phyloP scores from a whole-genome alignment of 1,140 invertebrate species.

The Apolygus lucorum region DNA sequence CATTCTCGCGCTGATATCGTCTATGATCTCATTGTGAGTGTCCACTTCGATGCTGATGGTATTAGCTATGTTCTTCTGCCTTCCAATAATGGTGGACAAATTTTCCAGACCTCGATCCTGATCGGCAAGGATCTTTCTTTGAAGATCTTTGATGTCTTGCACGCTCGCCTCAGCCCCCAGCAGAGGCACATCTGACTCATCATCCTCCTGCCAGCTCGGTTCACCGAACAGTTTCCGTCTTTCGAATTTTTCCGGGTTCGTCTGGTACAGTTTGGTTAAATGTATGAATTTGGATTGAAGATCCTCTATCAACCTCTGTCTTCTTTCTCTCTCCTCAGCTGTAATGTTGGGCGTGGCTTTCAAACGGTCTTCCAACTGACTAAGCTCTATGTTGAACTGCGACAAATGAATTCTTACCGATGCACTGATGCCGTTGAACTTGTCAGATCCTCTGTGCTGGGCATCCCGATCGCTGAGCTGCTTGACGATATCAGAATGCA shows the following conservation, averaged over 20 bases:
- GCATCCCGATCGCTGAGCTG: conserved; percentile 48
- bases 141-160: conserved; percentile 36
- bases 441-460: conserved; percentile 43
- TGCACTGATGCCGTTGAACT: conserved; percentile 48
- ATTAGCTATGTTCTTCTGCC: conserved; percentile 67
- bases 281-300: conserved; percentile 49
- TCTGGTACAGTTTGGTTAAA: conserved; percentile 43
- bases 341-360: conserved; percentile 36
- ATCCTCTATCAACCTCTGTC: conserved; percentile 48
- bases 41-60: conserved; percentile 68
- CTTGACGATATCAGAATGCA: conserved; percentile 53
- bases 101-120: conserved; percentile 69
- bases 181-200: conserved; percentile 30
- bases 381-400: conserved; percentile 51
- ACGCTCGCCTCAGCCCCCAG: conserved; percentile 29
- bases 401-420: conserved; percentile 51
- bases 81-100: conserved; percentile 61
- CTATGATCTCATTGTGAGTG: conserved; percentile 70
- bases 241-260: neutral
- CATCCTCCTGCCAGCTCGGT: conserved; percentile 40
- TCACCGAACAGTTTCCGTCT: conserved; percentile 39
- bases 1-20: conserved; percentile 65
- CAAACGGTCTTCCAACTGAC: conserved; percentile 48
- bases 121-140: conserved; percentile 44
- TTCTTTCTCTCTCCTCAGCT: conserved; percentile 50